A percentile compares a stretch with the other conserved stretches of the same genome.
phyloP scores from a whole-genome alignment of 2,888 invertebrate species.

The Sarcophaga carnaria region DNA sequence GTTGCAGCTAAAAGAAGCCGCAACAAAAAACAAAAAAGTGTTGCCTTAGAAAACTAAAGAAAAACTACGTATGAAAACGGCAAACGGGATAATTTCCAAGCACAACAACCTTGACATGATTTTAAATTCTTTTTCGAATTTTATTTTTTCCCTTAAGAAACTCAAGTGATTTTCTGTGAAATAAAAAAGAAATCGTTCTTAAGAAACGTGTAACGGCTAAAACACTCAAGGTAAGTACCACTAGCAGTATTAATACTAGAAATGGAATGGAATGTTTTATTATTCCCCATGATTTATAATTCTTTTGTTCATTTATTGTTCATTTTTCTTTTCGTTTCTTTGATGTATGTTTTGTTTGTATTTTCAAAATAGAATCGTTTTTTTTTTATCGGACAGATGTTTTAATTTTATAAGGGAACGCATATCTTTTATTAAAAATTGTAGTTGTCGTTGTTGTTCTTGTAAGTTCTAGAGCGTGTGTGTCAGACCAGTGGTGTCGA shows the following conservation, averaged over 20 bases:
- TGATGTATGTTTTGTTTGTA: not conserved
- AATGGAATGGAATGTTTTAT: not conserved
- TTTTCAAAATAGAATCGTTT: too few relatives aligned
- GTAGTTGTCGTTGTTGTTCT: constrained; percentile 27
- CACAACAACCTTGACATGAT: constrained; percentile 46
- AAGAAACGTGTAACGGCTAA: constrained; percentile 35
- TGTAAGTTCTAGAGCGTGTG: not conserved
- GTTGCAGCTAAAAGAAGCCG: not conserved
- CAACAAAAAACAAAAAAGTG: not conserved
- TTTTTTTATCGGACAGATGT: not conserved
- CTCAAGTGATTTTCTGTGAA: not conserved
- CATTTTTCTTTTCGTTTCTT: not conserved
- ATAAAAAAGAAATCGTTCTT: not conserved
- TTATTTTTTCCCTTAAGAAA: not conserved
- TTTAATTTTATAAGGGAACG: not conserved
- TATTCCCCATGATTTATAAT: not conserved
- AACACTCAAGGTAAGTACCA: constrained; percentile 39
- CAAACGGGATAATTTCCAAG: not conserved
- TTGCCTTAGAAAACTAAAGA: not conserved
- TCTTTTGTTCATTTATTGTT: not conserved
- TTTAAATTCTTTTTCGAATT: constrained; percentile 19
- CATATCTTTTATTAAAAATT: not conserved
- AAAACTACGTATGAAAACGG: not conserved
- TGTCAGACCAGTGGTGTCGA: constrained; percentile 3
- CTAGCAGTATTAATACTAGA: not conserved